Base-by-base conservation (phyloP, 1,140 invertebrate species). In the Phthorimaea operculella region DNA sequence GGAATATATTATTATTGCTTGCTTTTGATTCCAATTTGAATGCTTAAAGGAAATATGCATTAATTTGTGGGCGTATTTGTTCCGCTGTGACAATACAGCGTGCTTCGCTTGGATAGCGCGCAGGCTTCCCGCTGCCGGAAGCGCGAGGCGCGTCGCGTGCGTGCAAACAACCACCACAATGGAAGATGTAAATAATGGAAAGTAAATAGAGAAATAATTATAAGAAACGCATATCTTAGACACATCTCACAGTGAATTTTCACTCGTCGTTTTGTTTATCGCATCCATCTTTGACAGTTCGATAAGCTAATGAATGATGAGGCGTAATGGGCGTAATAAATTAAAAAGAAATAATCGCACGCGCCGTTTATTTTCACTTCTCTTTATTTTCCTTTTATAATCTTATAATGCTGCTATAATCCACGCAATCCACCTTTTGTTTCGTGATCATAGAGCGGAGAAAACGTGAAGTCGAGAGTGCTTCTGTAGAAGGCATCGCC, bases 71-170 rank as follows among this genome's bases (percentile, higher is more conserved):
- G 39, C 5, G 16, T 15, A 47, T 16, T 39, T 2, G n/a, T 5
- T 12, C 4, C n/a, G 16, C 15, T 11, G n/a, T 9, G 44, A 47
- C 16, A 47, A 47, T 47, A 47, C 14, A 47, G 44, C 15, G 62
- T 49, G 66, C 63, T 54, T 57, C 63, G 70, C 68, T 66, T 55
- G 68, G 68, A 62, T 62, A 58, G 58, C 62, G 49, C 50, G 44
- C 55, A 59, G 66, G 51, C 63, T 64, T 63, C 63, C 66, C 66
- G 68, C 72, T 69, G 66, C 64, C 55, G 58, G 21, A 28, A 28
- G 6, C 21, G 21, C 33, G 14, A 1, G 28, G 28, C 52, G 28
- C 63, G 60, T 64, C 59, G 68, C 69, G 60, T 68, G 69, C 63
- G 55, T 58, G 55, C 59, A 55, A 36, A 33, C 56, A 55, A 59